These are phyloP conservation scores for Aphelenchoides avenae DNA, from an alignment of 1,140 invertebrate genomes.

Conservation along the genomic window DNA sequence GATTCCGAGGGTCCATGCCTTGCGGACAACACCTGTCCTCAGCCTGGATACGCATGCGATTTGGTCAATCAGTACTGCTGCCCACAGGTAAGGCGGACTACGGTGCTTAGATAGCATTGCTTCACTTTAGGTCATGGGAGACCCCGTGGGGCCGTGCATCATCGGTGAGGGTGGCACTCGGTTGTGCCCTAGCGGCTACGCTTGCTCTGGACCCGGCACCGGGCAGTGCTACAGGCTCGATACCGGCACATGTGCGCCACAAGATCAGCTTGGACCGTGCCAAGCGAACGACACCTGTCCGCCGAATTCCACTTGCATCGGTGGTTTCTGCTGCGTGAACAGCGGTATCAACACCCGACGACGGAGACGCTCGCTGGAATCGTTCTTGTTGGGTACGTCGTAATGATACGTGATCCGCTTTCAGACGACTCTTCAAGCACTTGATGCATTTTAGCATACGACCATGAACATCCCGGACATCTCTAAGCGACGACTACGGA, in stretches of 20 bases:
- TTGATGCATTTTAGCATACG: no score
- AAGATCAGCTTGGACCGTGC: constrained; percentile 24
- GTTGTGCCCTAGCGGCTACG: constrained; percentile 34
- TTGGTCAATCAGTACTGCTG: constrained; percentile 46
- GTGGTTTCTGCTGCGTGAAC: constrained; percentile 16
- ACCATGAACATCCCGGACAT: no score
- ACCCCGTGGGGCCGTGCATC: constrained; percentile 42
- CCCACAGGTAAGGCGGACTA: constrained; percentile 28
- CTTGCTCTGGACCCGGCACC: constrained; percentile 13
- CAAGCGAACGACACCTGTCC: constrained; percentile 15
- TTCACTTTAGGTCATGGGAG: constrained; percentile 23
- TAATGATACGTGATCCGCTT: background rate
- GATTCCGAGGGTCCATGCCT: constrained; percentile 47
- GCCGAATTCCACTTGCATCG: constrained; percentile 13
- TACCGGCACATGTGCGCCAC: constrained; percentile 14
- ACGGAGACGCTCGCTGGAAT: constrained; percentile 10
- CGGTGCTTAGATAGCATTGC: background rate
- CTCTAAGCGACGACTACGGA: no score
- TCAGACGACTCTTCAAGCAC: background rate
- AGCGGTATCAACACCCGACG: constrained; percentile 17
- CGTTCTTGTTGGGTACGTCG: no score
- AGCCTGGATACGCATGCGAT: constrained; percentile 50
- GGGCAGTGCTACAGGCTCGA: constrained; percentile 15
- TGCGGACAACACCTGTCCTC: constrained; percentile 22
- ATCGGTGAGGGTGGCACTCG: constrained; percentile 35